Conservation (phyloP, 2,113 vertebrate genomes). For the Apaloderma vittatum region DNA sequence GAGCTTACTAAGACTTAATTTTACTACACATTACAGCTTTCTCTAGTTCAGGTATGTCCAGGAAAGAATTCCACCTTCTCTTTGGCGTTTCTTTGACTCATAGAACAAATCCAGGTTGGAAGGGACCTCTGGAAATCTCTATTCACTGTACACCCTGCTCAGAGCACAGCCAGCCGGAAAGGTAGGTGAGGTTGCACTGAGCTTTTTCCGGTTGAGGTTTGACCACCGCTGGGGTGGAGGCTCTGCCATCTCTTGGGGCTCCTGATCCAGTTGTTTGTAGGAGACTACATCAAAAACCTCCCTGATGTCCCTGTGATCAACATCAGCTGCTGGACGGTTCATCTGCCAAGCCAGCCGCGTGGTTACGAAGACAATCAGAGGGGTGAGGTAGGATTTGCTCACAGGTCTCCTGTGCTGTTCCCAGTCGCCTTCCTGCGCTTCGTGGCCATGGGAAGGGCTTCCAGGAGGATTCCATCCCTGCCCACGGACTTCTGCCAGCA, state of each 20-base stretch:
- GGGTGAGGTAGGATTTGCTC: fast-evolving
- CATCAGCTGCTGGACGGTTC: fast-evolving
- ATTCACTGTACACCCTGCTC: no score
- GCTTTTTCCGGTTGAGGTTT: neutral
- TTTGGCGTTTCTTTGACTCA: neutral
- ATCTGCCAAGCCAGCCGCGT: neutral
- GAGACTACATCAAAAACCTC: neutral
- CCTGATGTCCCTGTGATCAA: neutral
- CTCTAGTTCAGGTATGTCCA: neutral
- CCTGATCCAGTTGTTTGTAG: neutral
- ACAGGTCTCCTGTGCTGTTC: no score
- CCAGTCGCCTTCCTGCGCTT: neutral
- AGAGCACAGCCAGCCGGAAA: neutral
- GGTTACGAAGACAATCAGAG: neutral
- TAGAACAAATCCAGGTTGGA: neutral
- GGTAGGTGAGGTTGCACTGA: neutral
- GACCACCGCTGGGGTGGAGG: neutral
- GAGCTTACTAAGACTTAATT: neutral
- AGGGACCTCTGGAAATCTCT: neutral
- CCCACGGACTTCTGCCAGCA: neutral
- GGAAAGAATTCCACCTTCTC: neutral
- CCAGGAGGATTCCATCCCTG: neutral
- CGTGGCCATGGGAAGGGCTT: neutral
- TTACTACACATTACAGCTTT: neutral
- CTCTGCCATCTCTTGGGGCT: neutral